These are phyloP conservation scores for Byasa hedistus DNA, from an alignment of 2,888 invertebrate genomes.

Conservation along the genomic window DNA sequence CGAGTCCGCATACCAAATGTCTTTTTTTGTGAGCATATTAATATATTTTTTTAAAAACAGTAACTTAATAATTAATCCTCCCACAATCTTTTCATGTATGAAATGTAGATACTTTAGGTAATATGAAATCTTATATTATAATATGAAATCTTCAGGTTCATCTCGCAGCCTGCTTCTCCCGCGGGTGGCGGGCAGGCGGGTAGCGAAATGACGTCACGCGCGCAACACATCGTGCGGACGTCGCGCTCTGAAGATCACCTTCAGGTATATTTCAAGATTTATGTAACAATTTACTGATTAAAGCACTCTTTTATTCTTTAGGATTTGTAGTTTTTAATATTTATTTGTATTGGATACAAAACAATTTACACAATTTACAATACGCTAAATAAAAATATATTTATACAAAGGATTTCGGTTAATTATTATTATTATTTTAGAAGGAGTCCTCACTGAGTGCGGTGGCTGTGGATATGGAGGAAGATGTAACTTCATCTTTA, in stretches of 20 bases:
- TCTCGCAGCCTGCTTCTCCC: slow-evolving; percentile 75
- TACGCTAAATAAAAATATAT: too few species aligned
- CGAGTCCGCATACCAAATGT: too few species aligned
- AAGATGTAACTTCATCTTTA: slow-evolving; percentile 95
- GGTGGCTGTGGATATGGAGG: slow-evolving; percentile 94
- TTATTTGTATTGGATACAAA: too few species aligned
- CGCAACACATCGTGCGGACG: slow-evolving; percentile 88
- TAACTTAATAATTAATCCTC: too few species aligned
- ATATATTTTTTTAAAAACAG: too few species aligned
- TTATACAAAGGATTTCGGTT: not conserved
- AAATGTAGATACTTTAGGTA: too few species aligned
- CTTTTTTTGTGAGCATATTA: too few species aligned
- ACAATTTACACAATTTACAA: too few species aligned
- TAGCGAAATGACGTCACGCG: slow-evolving; percentile 62
- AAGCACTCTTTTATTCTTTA: not conserved
- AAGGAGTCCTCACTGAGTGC: slow-evolving; percentile 89
- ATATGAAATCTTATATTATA: not conserved
- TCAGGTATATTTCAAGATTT: slow-evolving; percentile 72
- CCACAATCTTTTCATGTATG: too few species aligned
- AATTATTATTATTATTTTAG: slow-evolving; percentile 69
- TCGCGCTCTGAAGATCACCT: slow-evolving; percentile 96
- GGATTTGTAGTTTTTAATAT: not conserved
- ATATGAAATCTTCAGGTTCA: slow-evolving; percentile 52
- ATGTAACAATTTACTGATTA: not conserved
- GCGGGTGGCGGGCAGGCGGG: slow-evolving; percentile 52